Evolutionary conservation across 2,888 invertebrate species (phyloP), one percentile per base, ranked within the genome.

Genomic region (Himalopsyche tibetana): DNA sequence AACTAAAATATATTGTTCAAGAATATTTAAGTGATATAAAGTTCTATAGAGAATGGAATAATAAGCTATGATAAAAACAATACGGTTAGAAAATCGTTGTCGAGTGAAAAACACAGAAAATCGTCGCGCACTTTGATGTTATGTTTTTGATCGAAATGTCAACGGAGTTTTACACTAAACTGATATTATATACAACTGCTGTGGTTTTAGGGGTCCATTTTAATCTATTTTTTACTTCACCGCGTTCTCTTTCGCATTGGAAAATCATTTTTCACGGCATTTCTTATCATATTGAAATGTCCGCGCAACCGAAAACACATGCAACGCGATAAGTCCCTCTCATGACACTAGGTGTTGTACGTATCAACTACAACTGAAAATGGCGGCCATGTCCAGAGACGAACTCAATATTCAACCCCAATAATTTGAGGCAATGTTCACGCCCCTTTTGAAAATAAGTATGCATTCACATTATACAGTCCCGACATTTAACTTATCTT

Each of bases 341-440:
- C 86, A 80, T 86, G 84, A 86, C 86, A 86, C 86, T 84, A 82
- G 84, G 28, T 36, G 74, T 19, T 74, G 74, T 74, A 74, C 74
- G 74, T 74, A 74, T 74, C 74, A 74, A 74, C 74, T 74, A 74
- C 74, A 74, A 74, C 74, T 36, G 74, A 74, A 74, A 74, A 74
- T 74, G 74, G 74, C 74, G 74, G 36, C 74, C 74, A 74, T 36
- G 38, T 36, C 15, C 74, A 74, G 74, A 36, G 36, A 12, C 74
- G 15, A 36, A 74, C 74, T 74, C 15, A 74, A 74, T 74, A 36
- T 74, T 74, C 74, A 74, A 74, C 74, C 36, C 36, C 36, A 74
- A 74, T 38, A 36, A 38, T 36, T 36, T 36, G 15, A 8, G 4
- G 11, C 36, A 36, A 74, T 36, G 74, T 12, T 74, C 11, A 74